Base-by-base conservation (phyloP, 2,888 invertebrate species). In the Ryuthela nishihirai region DNA sequence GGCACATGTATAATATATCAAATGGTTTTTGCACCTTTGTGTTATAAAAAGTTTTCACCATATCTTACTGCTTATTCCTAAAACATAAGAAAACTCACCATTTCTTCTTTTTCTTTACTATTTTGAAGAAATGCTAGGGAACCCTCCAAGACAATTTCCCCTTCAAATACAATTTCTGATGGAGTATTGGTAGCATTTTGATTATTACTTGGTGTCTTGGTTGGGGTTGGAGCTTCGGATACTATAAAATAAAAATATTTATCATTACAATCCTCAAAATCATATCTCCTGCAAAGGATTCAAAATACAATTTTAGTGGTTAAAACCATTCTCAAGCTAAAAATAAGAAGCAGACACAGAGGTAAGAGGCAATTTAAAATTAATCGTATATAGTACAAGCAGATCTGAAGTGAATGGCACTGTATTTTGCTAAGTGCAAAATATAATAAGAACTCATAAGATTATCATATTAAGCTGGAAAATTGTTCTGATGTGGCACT, bases 21-120 rank as follows among this genome's bases (percentile, higher is more conserved):
- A n/a, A n/a, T 15, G 2, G 4, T 47, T 20, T 18, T 4, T 6
- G 10, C 18, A 1, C 20, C 5, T 45, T 45, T n/a, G 4, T 45
- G 4, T 45, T 20, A 15, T 21, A 38, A 39, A 29, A 26, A 50
- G 12, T 25, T 42, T 21, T 15, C 2, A 17, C n/a, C 5, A 45
- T n/a, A 32, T 44, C 12, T 44, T 5, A 6, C 20, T 45, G 2
- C 12, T 10, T 17, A 38, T 4, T 3, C 2, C 38, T 4, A 2
- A 15, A 29, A 25, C n/a, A 40, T 26, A 5, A 32, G 32, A 26
- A 29, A n/a, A 45, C 49, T 36, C 24, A 64, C 65, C 44, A 40
- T 58, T 54, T 65, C 65, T 44, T 65, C 61, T 21, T 65, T 65
- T 43, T 64, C 56, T 47, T 61, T 60, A 7, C 52, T 58, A 15